These are phyloP conservation scores for Mormyrus iriodes DNA, from an alignment of 2,113 vertebrate species.

Conservation along the genomic window DNA sequence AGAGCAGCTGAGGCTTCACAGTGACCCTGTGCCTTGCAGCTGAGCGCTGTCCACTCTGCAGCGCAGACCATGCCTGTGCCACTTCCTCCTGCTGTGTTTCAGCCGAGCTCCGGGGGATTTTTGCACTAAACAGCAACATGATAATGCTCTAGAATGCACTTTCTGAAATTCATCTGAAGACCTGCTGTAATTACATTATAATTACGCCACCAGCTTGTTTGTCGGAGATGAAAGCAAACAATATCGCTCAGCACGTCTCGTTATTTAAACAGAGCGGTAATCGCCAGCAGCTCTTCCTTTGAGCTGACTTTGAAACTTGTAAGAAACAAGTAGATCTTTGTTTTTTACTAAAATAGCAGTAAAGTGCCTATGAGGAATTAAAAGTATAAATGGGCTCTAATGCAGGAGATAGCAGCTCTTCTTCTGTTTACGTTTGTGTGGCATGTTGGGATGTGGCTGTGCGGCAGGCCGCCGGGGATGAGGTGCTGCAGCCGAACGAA, in stretches of 20 bases:
- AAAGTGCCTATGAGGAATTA: neutral
- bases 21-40: neutral
- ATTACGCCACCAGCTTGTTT: conserved; percentile 3
- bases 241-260: neutral
- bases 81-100: neutral
- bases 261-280: conserved; percentile 12
- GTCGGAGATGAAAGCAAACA: conserved; percentile 4
- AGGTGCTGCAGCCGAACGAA: neutral
- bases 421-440: neutral
- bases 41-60: neutral
- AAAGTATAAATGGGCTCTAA: conserved; percentile 8
- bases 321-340: conserved; percentile 5
- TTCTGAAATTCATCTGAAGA: conserved; percentile 15
- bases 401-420: neutral
- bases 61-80: neutral
- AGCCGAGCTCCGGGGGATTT: neutral
- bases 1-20: neutral
- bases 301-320: conserved; percentile 19
- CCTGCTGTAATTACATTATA: neutral
- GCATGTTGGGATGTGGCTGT: neutral
- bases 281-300: neutral
- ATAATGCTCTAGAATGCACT: conserved; percentile 6
- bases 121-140: neutral
- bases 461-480: neutral
- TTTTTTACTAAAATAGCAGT: neutral